Evolutionary conservation across 2,888 invertebrate genomes (phyloP).

Genomic region (Pilophorus perplexus): DNA sequence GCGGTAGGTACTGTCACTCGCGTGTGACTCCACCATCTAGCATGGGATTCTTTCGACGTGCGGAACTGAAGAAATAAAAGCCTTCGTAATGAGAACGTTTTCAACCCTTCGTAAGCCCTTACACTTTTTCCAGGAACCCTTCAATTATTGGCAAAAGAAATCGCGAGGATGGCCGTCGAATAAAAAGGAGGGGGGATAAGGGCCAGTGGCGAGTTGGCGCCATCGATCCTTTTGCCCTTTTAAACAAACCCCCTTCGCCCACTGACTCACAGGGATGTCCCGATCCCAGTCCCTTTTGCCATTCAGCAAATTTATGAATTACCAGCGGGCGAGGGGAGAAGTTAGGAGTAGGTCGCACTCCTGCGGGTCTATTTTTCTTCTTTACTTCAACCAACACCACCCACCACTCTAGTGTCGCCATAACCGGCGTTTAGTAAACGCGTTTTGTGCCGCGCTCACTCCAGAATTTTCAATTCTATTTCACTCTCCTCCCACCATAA

Average conservation of each 20-base stretch:
- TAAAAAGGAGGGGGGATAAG: conserved; percentile 10
- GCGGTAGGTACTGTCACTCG: conserved; percentile 8
- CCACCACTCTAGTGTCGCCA: neutral
- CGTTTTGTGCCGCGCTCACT: conserved; percentile 14
- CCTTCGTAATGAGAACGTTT: conserved; percentile 4
- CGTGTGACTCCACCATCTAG: neutral
- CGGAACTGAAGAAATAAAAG: neutral
- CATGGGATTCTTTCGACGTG: neutral
- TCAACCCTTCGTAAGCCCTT: neutral
- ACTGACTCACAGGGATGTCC: conserved; percentile 7
- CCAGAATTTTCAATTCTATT: no score
- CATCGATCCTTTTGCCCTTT: conserved; percentile 33
- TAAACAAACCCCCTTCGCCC: conserved; percentile 24
- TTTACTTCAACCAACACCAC: neutral
- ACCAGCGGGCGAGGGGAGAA: neutral
- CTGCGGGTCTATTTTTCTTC: conserved; percentile 34
- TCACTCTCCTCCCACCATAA: no score
- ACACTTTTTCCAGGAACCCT: conserved; percentile 7
- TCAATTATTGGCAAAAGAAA: conserved; percentile 15
- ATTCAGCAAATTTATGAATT: conserved; percentile 15
- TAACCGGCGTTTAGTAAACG: conserved; percentile 19
- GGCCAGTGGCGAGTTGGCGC: conserved; percentile 34
- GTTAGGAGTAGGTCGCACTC: conserved; percentile 13
- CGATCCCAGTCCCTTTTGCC: neutral
- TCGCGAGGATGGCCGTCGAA: neutral